These are phyloP conservation scores for Limnephilus marmoratus DNA, from an alignment of 2,888 invertebrate species.

Conservation along the genomic window DNA sequence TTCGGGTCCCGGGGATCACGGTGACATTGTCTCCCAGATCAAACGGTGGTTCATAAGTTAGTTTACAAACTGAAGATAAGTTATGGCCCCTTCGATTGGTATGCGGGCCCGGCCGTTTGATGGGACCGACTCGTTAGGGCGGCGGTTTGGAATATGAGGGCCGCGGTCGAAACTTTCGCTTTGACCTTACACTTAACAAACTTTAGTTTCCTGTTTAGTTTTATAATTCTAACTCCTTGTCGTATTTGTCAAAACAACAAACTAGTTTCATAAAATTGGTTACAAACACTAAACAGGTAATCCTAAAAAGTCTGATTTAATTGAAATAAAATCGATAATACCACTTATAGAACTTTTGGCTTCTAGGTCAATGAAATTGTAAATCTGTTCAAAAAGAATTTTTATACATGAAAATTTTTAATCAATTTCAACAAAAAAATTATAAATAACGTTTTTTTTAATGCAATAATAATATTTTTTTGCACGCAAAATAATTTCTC, in stretches of 20 bases:
- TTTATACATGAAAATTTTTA: no score
- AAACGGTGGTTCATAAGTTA: constrained; percentile 53
- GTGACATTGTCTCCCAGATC: constrained; percentile 46
- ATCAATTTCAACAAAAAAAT: no score
- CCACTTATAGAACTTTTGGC: no score
- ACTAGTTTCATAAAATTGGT: neutral
- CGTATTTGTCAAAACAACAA: neutral
- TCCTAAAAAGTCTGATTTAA: no score
- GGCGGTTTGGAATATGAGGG: constrained; percentile 7
- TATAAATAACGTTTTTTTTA: no score
- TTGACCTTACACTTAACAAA: neutral
- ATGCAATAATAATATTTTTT: no score
- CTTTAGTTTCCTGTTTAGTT: neutral
- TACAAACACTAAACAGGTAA: no score
- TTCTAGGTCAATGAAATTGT: no score
- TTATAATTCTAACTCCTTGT: neutral
- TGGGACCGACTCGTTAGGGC: constrained; percentile 52
- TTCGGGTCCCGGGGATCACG: neutral
- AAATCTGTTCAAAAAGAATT: no score
- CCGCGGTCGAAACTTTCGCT: constrained; percentile 19
- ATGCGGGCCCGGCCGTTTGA: constrained; percentile 62
- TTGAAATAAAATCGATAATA: no score
- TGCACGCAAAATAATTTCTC: no score
- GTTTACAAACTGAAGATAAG: constrained; percentile 63
- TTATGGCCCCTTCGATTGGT: constrained; percentile 58